Evolutionary conservation across 2,888 invertebrate genomes (phyloP).

Genomic region (Trissoscelio sp.): DNA sequence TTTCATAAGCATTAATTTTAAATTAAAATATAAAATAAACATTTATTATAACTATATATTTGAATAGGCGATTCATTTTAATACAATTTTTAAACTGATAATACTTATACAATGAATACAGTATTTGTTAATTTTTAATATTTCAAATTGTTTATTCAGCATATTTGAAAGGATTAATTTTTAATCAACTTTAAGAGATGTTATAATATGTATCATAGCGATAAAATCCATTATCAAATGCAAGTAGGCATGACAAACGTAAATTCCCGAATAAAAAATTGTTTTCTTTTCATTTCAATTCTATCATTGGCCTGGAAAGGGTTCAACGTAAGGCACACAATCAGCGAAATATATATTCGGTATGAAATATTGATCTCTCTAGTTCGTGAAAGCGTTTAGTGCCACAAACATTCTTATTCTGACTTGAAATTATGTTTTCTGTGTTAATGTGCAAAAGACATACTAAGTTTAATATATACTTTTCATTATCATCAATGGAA

Average conservation of each 20-base stretch:
- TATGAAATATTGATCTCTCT: constrained; percentile 43
- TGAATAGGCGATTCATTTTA: too few species aligned
- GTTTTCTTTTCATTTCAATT: constrained; percentile 31
- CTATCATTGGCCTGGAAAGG: constrained; percentile 31
- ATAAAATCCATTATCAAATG: neutral
- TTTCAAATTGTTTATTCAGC: too few species aligned
- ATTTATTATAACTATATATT: neutral
- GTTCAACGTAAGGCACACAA: constrained; percentile 28
- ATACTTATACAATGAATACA: too few species aligned
- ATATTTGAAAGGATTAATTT: too few species aligned
- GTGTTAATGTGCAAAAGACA: constrained; percentile 5
- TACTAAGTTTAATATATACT: neutral
- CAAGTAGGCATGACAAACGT: constrained; percentile 1
- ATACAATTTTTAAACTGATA: too few species aligned
- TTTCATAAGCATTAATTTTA: neutral
- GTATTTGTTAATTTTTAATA: too few species aligned
- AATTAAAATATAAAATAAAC: too few species aligned
- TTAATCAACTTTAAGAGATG: too few species aligned
- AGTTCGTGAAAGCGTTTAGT: constrained; percentile 29
- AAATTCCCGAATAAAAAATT: constrained; percentile 14
- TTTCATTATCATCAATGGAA: neutral
- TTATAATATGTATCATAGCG: too few species aligned
- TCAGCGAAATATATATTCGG: constrained; percentile 41
- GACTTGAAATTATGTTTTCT: constrained; percentile 17
- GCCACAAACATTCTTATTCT: constrained; percentile 20